Conservation (phyloP, 2,113 vertebrate genomes). For the Pitta sordida region DNA sequence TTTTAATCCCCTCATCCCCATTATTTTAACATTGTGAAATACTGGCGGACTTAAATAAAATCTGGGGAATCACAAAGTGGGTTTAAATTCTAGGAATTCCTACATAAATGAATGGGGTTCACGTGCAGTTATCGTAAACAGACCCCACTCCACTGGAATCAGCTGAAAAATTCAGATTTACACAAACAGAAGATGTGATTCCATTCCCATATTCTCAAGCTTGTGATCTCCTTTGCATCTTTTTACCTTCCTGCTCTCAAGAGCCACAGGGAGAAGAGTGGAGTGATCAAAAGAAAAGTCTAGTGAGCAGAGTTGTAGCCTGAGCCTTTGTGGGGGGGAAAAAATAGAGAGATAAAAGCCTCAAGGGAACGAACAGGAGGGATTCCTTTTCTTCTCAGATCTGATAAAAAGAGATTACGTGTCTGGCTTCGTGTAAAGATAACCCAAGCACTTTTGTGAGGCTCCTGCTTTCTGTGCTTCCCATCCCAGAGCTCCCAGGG, state of each 20-base stretch:
- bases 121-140: background rate
- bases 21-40: background rate
- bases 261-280: background rate
- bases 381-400: constrained; percentile 51
- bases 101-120: background rate
- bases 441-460: background rate
- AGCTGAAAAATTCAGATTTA: background rate
- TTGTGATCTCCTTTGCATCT: background rate
- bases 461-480: background rate
- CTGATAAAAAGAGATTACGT: constrained; percentile 39
- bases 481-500: background rate
- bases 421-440: background rate
- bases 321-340: background rate
- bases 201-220: background rate
- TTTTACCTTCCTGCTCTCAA: background rate
- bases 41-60: background rate
- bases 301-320: background rate
- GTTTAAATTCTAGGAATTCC: background rate
- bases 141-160: background rate
- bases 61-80: background rate
- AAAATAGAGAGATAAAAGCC: background rate
- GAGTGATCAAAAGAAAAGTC: background rate
- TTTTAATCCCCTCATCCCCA: background rate
- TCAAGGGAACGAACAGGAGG: background rate
- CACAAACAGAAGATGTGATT: background rate